Conservation (phyloP, 1,140 invertebrate genomes). For the Anoplolepis gracilipes region DNA sequence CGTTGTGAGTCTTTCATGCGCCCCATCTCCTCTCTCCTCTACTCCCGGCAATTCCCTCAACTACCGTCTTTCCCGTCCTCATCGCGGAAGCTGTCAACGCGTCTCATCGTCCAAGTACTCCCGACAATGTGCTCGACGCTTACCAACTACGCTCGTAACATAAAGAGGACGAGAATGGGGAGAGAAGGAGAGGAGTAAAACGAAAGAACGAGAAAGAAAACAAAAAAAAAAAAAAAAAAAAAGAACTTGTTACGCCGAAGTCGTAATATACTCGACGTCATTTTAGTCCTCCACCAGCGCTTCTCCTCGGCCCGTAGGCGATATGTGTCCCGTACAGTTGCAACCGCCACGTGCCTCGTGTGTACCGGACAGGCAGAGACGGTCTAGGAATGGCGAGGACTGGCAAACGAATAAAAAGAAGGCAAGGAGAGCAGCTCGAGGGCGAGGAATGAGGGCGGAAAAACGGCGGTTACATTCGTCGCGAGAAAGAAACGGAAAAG, state of each 20-base stretch:
- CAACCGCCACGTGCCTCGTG: neutral
- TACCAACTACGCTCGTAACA: slow-evolving; percentile 71
- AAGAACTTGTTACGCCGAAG: slow-evolving; percentile 62
- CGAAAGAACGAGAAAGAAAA: neutral
- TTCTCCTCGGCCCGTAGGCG: slow-evolving; percentile 27
- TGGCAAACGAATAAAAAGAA: slow-evolving; percentile 13
- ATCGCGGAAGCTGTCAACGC: slow-evolving; percentile 50
- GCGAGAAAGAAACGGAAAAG: slow-evolving; percentile 35
- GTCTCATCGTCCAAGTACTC: slow-evolving; percentile 71
- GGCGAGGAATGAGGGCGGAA: slow-evolving; percentile 21
- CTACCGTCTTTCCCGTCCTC: slow-evolving; percentile 19
- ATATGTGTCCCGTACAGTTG: neutral
- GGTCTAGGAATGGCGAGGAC: slow-evolving; percentile 24
- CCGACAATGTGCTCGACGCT: slow-evolving; percentile 67
- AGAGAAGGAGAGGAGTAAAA: neutral
- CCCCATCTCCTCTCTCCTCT: neutral
- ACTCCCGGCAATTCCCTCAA: slow-evolving; percentile 36
- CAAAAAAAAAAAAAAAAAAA: neutral
- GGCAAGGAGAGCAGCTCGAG: slow-evolving; percentile 16
- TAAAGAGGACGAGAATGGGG: slow-evolving; percentile 44
- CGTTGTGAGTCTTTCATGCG: slow-evolving; percentile 27
- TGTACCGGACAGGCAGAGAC: neutral
- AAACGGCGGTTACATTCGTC: slow-evolving; percentile 42
- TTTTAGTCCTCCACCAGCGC: slow-evolving; percentile 33
- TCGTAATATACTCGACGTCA: slow-evolving; percentile 67